Conservation (phyloP, 2,888 invertebrate genomes). For the Pantelozetes paolii region DNA sequence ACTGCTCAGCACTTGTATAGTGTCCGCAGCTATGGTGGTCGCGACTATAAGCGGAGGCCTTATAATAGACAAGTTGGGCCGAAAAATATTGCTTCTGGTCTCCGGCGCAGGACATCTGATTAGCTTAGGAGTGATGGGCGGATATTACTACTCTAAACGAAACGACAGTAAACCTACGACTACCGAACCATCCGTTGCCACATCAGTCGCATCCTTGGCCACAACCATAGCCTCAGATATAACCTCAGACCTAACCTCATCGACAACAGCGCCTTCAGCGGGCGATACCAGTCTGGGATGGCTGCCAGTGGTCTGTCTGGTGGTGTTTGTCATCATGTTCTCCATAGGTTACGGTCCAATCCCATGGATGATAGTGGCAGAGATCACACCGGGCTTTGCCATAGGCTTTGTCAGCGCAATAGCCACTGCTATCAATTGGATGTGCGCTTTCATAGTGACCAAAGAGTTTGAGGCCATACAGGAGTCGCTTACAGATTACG, state of each 20-base stretch:
- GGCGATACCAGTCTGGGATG: not conserved
- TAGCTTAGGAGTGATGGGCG: constrained; percentile 69
- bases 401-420: constrained; percentile 83
- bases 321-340: constrained; percentile 79
- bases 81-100: constrained; percentile 78
- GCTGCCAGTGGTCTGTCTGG: constrained; percentile 75
- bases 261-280: not conserved
- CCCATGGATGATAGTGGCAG: constrained; percentile 85
- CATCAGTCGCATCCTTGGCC: not conserved
- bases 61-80: constrained; percentile 79
- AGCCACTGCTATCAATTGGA: constrained; percentile 84
- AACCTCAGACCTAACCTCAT: not conserved
- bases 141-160: constrained; percentile 70
- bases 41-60: constrained; percentile 73
- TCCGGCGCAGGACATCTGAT: constrained; percentile 62
- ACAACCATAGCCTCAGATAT: not conserved
- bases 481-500: constrained; percentile 60
- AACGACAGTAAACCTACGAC: constrained; percentile 52
- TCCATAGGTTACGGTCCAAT: constrained; percentile 79
- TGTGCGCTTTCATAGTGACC: constrained; percentile 81
- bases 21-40: constrained; percentile 80
- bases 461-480: constrained; percentile 63
- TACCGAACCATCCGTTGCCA: constrained; percentile 37
- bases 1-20: constrained; percentile 73
- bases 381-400: constrained; percentile 78